phyloP scores from a whole-genome alignment of 2,888 invertebrate species.

The Metallyticus violacea region DNA sequence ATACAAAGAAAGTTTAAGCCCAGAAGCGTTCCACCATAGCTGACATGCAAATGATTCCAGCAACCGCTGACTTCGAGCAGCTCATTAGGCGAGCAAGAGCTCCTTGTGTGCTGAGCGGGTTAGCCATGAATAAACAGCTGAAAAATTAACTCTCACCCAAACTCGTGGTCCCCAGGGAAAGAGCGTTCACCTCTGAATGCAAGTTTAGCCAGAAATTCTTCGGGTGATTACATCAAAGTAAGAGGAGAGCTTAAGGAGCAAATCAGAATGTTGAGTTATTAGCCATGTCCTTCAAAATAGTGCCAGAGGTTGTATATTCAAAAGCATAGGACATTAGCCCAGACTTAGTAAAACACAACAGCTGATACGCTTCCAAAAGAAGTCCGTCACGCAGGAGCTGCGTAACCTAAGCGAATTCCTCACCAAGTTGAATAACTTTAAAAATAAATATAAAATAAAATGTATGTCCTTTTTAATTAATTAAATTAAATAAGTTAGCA shows the following conservation, averaged over 20 bases:
- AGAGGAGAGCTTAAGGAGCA: not conserved
- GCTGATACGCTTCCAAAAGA: too few species aligned
- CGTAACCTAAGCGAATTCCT: too few species aligned
- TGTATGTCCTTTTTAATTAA: too few species aligned
- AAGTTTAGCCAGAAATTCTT: not conserved
- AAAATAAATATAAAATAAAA: too few species aligned
- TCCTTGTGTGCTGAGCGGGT: not conserved
- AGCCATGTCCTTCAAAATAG: not conserved
- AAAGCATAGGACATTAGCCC: not conserved
- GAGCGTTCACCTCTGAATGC: not conserved
- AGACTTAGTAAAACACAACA: too few species aligned
- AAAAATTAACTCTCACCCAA: not conserved
- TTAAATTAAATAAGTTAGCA: too few species aligned
- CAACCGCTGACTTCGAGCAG: too few species aligned
- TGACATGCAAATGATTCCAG: not conserved
- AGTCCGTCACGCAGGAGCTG: too few species aligned
- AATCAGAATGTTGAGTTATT: not conserved
- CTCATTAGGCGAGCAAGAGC: not conserved
- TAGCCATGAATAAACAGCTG: not conserved
- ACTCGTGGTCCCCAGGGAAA: not conserved
- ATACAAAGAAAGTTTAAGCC: not conserved
- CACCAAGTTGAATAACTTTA: too few species aligned
- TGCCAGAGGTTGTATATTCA: not conserved
- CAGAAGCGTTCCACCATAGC: not conserved
- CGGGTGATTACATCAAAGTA: not conserved